Base-by-base conservation (phyloP, 1,140 invertebrate genomes). In the Euwallacea fornicatus region DNA sequence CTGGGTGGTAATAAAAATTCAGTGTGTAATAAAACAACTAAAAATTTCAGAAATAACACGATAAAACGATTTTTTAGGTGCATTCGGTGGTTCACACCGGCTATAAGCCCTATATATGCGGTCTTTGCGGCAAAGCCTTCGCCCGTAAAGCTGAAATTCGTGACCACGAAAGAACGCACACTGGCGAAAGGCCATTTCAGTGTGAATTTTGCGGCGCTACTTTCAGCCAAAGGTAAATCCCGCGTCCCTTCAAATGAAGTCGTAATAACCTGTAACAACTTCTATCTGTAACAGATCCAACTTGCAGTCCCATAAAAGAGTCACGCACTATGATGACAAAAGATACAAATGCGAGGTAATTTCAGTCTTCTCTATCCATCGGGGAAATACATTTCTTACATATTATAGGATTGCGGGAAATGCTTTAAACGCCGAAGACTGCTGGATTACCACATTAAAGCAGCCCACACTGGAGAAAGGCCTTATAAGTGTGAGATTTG, bases 401-500 rank as follows among this genome's bases (percentile, higher is more conserved):
- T 3, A 15, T 56, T 44, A 10, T 15, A 72, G 70, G 63, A 66
- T 21, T 76, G 79, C 84, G 6, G 83, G 0, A 90, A 91, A 77
- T 84, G 85, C 33, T 95, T 94, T 74, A 93, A 93, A 76, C 84
- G 92, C 44, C 68, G 76, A 77, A 85, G 88, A 73, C 82, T 94
- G 7, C 79, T 94, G 7, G 90, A 93, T 78, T 93, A 94, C 79
- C 93, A 95, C 78, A 87, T 90, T 56, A 92, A 92, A 81, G 90
- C 91, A 2, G 87, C 87, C 0, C 93, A 95, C 79, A 93, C 90
- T 0, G 90, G 89, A 92, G 82, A 93, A 81, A 81, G 91, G 0
- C 91, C 93, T 0, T 89, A 89, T 63, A 88, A 89, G 76, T 95
- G 93, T 77, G 82, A 86, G 2, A 81, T 88, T 0, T 95, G 93